A percentile compares a stretch with the other conserved stretches of the same genome.
Conservation (phyloP, 2,888 invertebrate species). For the Uropetala carovei region DNA sequence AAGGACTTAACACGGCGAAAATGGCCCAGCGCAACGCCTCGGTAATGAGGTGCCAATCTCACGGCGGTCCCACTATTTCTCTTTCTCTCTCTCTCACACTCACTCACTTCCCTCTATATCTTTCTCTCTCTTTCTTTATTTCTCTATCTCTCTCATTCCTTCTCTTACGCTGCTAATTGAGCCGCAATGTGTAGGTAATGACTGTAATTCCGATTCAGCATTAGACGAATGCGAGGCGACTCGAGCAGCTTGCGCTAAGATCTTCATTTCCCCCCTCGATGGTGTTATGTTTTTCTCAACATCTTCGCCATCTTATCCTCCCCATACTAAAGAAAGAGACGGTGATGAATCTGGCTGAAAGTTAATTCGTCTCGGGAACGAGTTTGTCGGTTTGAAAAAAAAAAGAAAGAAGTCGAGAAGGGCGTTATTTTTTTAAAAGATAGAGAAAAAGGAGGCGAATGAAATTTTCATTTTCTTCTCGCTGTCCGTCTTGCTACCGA, state of each 20-base stretch:
- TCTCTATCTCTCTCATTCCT: background rate
- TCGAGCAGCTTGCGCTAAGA: background rate
- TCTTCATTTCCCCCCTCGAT: background rate
- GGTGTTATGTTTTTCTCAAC: background rate
- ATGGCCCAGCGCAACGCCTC: slow-evolving; percentile 22
- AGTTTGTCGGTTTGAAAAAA: background rate
- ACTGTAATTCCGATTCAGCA: background rate
- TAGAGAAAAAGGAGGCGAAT: background rate
- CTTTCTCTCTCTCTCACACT: background rate
- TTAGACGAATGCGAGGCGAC: slow-evolving; percentile 14
- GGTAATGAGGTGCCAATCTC: slow-evolving; percentile 63
- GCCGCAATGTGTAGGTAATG: slow-evolving; percentile 46
- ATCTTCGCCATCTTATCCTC: background rate
- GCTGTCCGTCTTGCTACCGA: too few species aligned
- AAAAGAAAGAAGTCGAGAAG: background rate
- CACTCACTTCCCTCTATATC: background rate
- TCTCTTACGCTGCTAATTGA: slow-evolving; percentile 41
- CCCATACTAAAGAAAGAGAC: background rate
- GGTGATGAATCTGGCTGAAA: background rate
- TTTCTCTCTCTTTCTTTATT: background rate
- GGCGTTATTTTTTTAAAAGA: background rate
- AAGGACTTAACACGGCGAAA: slow-evolving; percentile 15
- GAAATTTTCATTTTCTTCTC: background rate
- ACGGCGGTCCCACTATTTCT: slow-evolving; percentile 6
- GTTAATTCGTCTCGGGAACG: background rate